Base-by-base conservation (phyloP, 2,113 vertebrate genomes). In the Corvus moneduloides region DNA sequence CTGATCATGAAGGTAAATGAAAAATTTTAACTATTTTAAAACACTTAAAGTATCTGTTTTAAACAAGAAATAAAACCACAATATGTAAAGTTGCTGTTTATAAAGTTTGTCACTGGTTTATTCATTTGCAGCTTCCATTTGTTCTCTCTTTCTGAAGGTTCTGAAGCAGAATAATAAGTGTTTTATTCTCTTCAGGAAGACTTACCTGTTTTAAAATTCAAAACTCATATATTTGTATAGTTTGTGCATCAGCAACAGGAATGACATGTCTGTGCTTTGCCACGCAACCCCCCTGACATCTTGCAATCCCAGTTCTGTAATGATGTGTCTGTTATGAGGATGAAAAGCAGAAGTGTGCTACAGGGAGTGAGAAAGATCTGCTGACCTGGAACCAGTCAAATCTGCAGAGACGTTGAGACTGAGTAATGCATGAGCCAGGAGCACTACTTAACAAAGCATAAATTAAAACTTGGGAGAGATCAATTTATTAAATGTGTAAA, bases 391-490 rank as follows among this genome's bases (percentile, higher is more conserved):
- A 80, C 82, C 59, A 74, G 72, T 56, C 84, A 93, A 76, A 85
- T 73, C 85, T 80, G 26, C 37, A 51, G 68, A 94, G 74, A 21
- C 14, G 2, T 41, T 63, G 78, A 75, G 76, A 27, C 44, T n/a
- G 52, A 72, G 59, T 15, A 61, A 24, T 78, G 78, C 33, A 8
- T 35, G 72, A 86, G 73, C 71, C 88, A 89, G 73, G 69, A 92
- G 6, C 54, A 52, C 24, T 72, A 30, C 43, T 90, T 84, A 89
- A 76, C 68, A 85, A 86, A 93, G 30, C 44, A 81, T 87, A 83
- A 96, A 94, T 90, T 96, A 95, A 87, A 92, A 28, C 76, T 69
- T 35, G 30, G 64, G 64, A 87, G 80, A 90, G 56, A 93, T 82
- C 48, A 24, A 43, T 93, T 94, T 93, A 94, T 93, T 90, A 54